Conservation (phyloP, 2,797 vertebrate genomes). For the Brachymystax lenok region DNA sequence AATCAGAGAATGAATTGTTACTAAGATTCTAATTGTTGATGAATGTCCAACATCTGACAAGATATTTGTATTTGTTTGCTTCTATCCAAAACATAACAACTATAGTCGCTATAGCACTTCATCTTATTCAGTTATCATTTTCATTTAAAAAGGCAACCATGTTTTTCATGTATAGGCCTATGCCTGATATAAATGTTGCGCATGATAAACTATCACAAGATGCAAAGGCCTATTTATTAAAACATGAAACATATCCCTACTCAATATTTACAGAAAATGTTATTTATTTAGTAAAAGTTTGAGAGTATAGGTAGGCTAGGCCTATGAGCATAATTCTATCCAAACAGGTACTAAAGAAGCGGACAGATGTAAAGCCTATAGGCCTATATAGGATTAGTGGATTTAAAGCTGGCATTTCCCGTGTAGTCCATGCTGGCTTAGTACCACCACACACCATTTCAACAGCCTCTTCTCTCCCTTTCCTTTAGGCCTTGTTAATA, state of each 20-base stretch:
- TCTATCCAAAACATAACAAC: background rate
- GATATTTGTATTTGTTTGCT: background rate
- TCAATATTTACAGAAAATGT: background rate
- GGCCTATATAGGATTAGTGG: background rate
- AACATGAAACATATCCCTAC: background rate
- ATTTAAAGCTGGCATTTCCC: background rate
- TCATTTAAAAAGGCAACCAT: too few relatives aligned
- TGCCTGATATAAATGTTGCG: too few relatives aligned
- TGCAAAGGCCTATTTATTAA: too few relatives aligned
- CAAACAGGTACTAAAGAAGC: background rate
- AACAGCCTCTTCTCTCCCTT: background rate
- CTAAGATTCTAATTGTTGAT: background rate
- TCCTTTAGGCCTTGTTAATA: conserved; percentile 2
- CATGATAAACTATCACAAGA: too few relatives aligned
- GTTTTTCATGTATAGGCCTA: too few relatives aligned
- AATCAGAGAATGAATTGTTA: background rate
- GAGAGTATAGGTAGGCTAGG: background rate
- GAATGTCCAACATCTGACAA: background rate
- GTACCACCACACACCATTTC: background rate
- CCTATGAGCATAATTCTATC: background rate
- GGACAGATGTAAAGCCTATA: background rate
- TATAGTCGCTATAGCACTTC: background rate
- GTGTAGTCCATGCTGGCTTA: background rate
- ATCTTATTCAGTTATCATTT: background rate
- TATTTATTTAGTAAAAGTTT: background rate